These are phyloP conservation scores for Agrotis exclamationis DNA, from an alignment of 2,888 invertebrate genomes.

Conservation along the genomic window DNA sequence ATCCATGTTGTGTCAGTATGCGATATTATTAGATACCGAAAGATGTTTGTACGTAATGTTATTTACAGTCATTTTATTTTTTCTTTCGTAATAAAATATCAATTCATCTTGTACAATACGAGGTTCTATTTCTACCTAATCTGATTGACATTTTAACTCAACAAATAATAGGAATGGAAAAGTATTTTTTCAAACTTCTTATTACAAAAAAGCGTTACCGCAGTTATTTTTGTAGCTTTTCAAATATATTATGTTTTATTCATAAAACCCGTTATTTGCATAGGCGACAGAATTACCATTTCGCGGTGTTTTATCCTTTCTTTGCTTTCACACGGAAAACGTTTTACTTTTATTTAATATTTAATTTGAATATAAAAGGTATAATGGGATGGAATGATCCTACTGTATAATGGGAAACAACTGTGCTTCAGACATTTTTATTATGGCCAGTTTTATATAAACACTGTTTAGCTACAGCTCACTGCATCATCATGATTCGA, in stretches of 20 bases:
- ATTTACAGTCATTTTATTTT: no score
- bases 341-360: conserved; percentile 33
- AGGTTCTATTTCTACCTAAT: neutral
- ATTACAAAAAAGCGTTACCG: neutral
- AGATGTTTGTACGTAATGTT: no score
- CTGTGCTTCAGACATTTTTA: neutral
- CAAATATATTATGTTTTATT: conserved; percentile 44
- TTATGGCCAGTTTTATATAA: neutral
- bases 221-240: conserved; percentile 23
- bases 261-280: conserved; percentile 45
- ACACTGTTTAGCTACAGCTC: neutral
- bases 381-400: neutral
- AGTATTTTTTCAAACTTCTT: conserved; percentile 7
- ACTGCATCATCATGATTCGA: neutral
- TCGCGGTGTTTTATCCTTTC: conserved; percentile 18
- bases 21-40: no score
- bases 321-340: conserved; percentile 23
- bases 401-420: neutral
- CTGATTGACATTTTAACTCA: neutral
- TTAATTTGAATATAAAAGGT: conserved; percentile 17
- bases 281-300: conserved; percentile 39
- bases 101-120: no score
- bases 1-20: no score
- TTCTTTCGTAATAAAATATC: no score
- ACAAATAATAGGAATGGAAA: neutral